Evolutionary conservation across 2,888 invertebrate genomes (phyloP).

Genomic region (Pilophorus perplexus): DNA sequence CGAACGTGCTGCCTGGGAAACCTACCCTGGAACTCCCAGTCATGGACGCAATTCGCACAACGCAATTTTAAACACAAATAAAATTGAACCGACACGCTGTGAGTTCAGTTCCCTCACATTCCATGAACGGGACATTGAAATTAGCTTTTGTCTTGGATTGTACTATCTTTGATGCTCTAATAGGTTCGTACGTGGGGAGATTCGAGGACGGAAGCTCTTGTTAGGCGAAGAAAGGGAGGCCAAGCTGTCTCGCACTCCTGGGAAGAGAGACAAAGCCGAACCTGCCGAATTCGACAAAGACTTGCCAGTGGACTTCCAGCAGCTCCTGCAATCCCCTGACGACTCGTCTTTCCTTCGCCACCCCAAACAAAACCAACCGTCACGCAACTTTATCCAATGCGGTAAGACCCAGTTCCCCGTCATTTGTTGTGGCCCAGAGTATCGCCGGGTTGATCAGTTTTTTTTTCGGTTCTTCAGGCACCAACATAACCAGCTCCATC

Average conservation of each 20-base stretch:
- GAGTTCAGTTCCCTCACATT: too few relatives aligned
- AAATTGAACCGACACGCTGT: too few relatives aligned
- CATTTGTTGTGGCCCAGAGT: too few relatives aligned
- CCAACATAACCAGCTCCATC: slow-evolving; percentile 58
- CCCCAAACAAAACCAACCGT: slow-evolving; percentile 38
- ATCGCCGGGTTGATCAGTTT: too few relatives aligned
- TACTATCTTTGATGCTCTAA: too few relatives aligned
- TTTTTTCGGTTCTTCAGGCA: too few relatives aligned
- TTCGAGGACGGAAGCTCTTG: slow-evolving; percentile 31
- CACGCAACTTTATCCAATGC: slow-evolving; percentile 53
- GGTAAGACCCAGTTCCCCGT: slow-evolving; percentile 48
- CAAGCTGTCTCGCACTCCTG: slow-evolving; percentile 55
- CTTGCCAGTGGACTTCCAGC: slow-evolving; percentile 63
- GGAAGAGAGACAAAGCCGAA: slow-evolving; percentile 43
- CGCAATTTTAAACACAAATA: too few relatives aligned
- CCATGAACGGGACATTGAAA: background rate
- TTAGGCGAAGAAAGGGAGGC: slow-evolving; percentile 34
- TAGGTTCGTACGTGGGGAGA: slow-evolving; percentile 32
- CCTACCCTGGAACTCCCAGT: too few relatives aligned
- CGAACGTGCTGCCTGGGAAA: too few relatives aligned
- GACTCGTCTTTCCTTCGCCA: slow-evolving; percentile 51
- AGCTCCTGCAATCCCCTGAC: slow-evolving; percentile 60
- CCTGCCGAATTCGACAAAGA: slow-evolving; percentile 56
- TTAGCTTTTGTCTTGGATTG: background rate
- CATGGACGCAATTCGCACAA: too few relatives aligned